These are phyloP conservation scores for Seriola dumerili DNA, from an alignment of 2,113 vertebrate genomes.

Conservation along the genomic window DNA sequence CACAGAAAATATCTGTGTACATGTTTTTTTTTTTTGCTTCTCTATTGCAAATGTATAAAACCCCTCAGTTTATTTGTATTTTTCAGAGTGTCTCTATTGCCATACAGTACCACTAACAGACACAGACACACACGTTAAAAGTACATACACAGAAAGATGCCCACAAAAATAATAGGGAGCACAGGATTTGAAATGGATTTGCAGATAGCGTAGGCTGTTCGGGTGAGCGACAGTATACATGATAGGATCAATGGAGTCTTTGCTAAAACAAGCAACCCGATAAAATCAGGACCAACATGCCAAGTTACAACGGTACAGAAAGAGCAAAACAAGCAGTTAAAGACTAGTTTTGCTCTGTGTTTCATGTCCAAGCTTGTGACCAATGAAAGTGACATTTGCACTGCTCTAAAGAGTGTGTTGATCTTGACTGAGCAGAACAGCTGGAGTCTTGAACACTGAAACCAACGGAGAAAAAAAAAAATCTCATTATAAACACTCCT, in stretches of 20 bases:
- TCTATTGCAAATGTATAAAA: constrained; percentile 1
- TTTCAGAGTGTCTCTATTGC: not conserved
- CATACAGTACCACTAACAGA: not conserved
- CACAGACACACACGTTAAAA: constrained; percentile 1
- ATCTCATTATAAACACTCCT: too few species aligned
- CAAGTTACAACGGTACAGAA: not conserved
- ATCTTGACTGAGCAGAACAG: not conserved
- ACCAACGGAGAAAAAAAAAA: too few species aligned
- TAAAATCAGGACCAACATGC: not conserved
- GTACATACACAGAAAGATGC: not conserved
- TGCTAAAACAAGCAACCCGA: constrained; percentile 12
- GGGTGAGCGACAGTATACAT: not conserved
- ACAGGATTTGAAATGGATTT: constrained; percentile 41
- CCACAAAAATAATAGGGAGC: not conserved
- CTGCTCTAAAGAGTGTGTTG: not conserved
- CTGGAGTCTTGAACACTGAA: not conserved
- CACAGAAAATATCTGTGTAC: not conserved
- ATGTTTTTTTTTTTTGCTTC: not conserved
- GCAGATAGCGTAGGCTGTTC: constrained; percentile 7
- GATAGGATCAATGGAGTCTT: constrained; percentile 19
- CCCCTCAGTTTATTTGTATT: not conserved
- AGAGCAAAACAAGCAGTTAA: not conserved
- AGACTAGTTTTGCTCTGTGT: not conserved
- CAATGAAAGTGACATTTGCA: not conserved
- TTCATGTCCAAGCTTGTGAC: not conserved